Evolutionary conservation across 1,140 invertebrate genomes (phyloP).

Genomic region (Sarcophaga peregrina): DNA sequence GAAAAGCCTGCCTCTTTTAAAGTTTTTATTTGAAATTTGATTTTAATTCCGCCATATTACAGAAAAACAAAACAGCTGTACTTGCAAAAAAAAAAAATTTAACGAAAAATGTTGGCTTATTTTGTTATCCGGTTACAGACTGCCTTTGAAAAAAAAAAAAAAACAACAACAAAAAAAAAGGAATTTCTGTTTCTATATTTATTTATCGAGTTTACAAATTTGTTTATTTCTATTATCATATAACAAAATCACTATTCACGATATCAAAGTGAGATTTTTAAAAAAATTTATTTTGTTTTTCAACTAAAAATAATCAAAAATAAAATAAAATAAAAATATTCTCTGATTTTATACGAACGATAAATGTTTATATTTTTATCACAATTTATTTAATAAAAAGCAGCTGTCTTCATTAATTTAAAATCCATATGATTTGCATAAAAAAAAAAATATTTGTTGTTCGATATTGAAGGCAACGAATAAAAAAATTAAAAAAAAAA

Average conservation of each 20-base stretch:
- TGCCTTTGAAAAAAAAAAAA: background rate
- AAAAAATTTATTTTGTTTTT: background rate
- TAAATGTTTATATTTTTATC: background rate
- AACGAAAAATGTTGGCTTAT: background rate
- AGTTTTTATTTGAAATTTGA: background rate
- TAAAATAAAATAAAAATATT: too few species aligned
- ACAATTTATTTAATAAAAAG: conserved; percentile 23
- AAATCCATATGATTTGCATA: conserved; percentile 1
- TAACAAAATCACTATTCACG: background rate
- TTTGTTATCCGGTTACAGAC: background rate
- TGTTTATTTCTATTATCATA: background rate
- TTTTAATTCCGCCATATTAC: too few species aligned
- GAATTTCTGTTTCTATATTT: background rate
- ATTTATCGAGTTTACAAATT: background rate
- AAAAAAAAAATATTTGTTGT: background rate
- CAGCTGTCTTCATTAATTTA: conserved; percentile 22
- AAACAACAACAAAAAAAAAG: background rate
- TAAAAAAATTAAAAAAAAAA: background rate
- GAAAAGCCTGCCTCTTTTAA: background rate
- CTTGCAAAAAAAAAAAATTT: background rate
- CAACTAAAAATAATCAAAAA: background rate
- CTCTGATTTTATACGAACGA: background rate
- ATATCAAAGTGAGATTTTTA: background rate
- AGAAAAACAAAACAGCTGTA: background rate
- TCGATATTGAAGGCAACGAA: too few species aligned